A percentile compares a stretch with the other conserved stretches of the same genome.
Evolutionary conservation across 2,888 invertebrate species (phyloP).

Genomic region (Lomographa bimaculata): DNA sequence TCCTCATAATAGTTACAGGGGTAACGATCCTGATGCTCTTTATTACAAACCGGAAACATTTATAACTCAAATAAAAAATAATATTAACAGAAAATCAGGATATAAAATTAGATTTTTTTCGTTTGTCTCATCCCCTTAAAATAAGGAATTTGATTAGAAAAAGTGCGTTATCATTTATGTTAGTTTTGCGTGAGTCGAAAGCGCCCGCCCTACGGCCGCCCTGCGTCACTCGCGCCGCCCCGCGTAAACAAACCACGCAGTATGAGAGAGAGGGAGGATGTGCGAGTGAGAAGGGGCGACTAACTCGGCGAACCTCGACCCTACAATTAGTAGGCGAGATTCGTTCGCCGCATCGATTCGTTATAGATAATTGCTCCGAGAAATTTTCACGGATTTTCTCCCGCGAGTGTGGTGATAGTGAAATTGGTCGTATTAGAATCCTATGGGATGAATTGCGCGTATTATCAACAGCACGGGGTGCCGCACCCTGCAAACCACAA

Average conservation of each 20-base stretch:
- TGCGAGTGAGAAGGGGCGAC: slow-evolving; percentile 51
- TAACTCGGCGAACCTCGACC: slow-evolving; percentile 61
- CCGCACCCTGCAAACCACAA: slow-evolving; percentile 70
- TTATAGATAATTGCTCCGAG: slow-evolving; percentile 78
- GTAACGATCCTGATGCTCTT: slow-evolving; percentile 67
- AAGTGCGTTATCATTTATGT: slow-evolving; percentile 55
- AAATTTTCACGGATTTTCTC: slow-evolving; percentile 61
- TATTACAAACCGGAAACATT: slow-evolving; percentile 79
- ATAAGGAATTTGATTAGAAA: slow-evolving; percentile 29
- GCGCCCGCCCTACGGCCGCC: slow-evolving; percentile 73
- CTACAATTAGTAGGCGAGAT: slow-evolving; percentile 83
- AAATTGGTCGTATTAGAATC: slow-evolving; percentile 45
- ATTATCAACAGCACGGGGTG: slow-evolving; percentile 76
- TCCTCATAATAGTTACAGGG: slow-evolving; percentile 74
- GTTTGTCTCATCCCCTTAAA: slow-evolving; percentile 11
- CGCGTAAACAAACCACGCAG: slow-evolving; percentile 63
- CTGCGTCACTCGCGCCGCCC: slow-evolving; percentile 67
- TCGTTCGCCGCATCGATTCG: slow-evolving; percentile 82
- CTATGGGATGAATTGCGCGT: slow-evolving; percentile 80
- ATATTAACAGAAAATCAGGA: slow-evolving; percentile 4
- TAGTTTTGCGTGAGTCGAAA: slow-evolving; percentile 62
- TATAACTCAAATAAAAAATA: slow-evolving; percentile 49
- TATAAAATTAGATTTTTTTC: slow-evolving; percentile 24
- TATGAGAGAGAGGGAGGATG: slow-evolving; percentile 52
- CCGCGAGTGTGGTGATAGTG: slow-evolving; percentile 63